phyloP scores from a whole-genome alignment of 2,113 vertebrate genomes.

The Tychaedon coryphoeus region DNA sequence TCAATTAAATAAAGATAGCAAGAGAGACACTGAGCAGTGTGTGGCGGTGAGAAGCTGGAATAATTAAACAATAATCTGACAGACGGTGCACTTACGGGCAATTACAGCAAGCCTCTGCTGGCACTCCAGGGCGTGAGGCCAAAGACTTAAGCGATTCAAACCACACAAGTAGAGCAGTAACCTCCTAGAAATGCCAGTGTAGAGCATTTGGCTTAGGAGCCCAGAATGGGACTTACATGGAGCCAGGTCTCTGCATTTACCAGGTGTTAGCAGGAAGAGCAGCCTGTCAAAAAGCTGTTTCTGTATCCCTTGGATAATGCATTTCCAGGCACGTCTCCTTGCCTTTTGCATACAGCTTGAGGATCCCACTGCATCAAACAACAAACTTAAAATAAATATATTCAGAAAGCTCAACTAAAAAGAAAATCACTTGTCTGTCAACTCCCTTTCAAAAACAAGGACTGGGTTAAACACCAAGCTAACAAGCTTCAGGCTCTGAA shows the following conservation, averaged over 20 bases:
- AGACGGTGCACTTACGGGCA: constrained; percentile 58
- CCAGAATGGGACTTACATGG: not conserved
- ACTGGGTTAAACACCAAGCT: not conserved
- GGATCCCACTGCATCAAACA: not conserved
- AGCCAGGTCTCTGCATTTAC: not conserved
- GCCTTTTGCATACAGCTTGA: not conserved
- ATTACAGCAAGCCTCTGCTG: constrained; percentile 64
- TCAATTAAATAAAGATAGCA: constrained; percentile 61
- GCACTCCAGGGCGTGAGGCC: constrained; percentile 50
- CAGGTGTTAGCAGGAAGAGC: not conserved
- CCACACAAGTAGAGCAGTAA: constrained; percentile 48
- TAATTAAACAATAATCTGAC: constrained; percentile 58
- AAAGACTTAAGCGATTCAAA: constrained; percentile 49
- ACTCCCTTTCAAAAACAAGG: not conserved
- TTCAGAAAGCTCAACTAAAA: not conserved
- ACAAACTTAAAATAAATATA: not conserved
- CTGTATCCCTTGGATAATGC: not conserved
- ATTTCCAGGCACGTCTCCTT: not conserved
- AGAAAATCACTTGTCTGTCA: not conserved
- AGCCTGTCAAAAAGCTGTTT: not conserved
- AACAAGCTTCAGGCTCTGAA: not conserved
- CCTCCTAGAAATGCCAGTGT: constrained; percentile 21
- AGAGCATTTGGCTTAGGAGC: not conserved
- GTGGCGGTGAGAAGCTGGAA: not conserved
- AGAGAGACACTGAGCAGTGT: constrained; percentile 31